phyloP scores from a whole-genome alignment of 2,113 vertebrate genomes.

The Peromyscus californicus region DNA sequence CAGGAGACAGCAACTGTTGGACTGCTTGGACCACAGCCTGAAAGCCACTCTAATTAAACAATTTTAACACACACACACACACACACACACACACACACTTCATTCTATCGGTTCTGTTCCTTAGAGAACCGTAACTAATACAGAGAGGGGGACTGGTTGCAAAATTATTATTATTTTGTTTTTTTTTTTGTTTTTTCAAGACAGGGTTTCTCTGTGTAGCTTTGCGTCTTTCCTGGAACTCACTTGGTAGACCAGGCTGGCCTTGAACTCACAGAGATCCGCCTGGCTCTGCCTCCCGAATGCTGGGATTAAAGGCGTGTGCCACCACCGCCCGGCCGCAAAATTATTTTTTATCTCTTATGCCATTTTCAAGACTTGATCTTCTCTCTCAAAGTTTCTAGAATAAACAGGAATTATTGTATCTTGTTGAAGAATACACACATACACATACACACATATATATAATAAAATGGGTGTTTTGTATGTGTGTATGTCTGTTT shows the following conservation, averaged over 20 bases:
- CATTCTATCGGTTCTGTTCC: neutral
- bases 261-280: too few species aligned
- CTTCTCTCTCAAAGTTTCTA: slow-evolving; percentile 59
- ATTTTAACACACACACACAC: neutral
- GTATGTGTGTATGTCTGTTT: neutral
- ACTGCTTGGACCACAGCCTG: neutral
- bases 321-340: too few species aligned
- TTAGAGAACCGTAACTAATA: neutral
- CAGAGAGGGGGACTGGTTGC: slow-evolving; percentile 30
- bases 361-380: slow-evolving; percentile 44
- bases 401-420: slow-evolving; percentile 8
- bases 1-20: neutral
- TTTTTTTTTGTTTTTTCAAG: too few species aligned
- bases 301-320: too few species aligned
- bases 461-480: neutral
- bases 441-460: too few species aligned
- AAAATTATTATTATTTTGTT: too few species aligned
- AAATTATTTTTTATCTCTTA: slow-evolving; percentile 59
- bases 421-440: neutral
- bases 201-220: too few species aligned
- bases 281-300: too few species aligned
- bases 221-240: too few species aligned
- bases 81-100: neutral
- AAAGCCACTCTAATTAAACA: neutral
- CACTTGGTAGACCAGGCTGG: too few species aligned